These are phyloP conservation scores for Crematogaster levior DNA, from an alignment of 2,888 invertebrate species.

Conservation along the genomic window DNA sequence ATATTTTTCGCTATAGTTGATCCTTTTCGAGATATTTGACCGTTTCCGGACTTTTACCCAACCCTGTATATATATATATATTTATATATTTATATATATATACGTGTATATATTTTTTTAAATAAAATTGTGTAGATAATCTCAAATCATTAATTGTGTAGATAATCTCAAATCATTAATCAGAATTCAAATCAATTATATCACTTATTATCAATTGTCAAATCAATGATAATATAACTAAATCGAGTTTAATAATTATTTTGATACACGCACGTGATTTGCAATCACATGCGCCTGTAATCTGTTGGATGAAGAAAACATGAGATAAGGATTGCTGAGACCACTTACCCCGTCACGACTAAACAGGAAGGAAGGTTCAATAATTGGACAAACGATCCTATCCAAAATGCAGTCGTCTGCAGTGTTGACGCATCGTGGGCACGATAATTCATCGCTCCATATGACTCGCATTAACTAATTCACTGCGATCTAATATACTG, in stretches of 20 bases:
- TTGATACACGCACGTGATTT: background rate
- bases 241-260: background rate
- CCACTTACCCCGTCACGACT: constrained; percentile 24
- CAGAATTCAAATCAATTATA: background rate
- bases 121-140: background rate
- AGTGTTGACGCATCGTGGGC: constrained; percentile 72
- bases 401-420: constrained; percentile 77
- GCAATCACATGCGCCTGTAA: background rate
- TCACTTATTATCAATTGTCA: no score
- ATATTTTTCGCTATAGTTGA: no score
- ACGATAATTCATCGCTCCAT: constrained; percentile 76
- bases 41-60: no score
- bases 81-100: no score
- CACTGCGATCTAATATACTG: constrained; percentile 74
- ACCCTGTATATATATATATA: no score
- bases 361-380: constrained; percentile 76
- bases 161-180: no score
- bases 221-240: no score
- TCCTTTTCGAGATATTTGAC: no score
- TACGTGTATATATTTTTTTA: no score
- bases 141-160: background rate
- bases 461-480: constrained; percentile 81
- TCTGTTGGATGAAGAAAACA: background rate
- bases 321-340: background rate
- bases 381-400: constrained; percentile 77